phyloP scores from a whole-genome alignment of 2,888 invertebrate species.

The Latrodectus elegans region DNA sequence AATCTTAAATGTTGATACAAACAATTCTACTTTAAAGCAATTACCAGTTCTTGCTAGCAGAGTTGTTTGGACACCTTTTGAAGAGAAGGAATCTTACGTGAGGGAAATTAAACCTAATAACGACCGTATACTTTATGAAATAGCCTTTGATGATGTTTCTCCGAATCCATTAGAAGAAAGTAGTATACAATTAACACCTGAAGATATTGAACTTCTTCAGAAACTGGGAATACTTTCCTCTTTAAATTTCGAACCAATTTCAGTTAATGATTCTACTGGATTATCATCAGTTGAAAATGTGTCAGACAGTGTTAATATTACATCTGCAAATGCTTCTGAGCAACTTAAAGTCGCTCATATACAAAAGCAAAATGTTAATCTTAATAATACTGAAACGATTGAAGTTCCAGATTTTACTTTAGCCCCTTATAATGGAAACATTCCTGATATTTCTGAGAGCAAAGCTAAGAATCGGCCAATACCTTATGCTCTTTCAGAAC shows the following conservation, averaged over 20 bases:
- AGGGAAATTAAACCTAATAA: not conserved
- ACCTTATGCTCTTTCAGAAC: conserved; percentile 9
- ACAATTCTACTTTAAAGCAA: not conserved
- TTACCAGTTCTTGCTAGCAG: not conserved
- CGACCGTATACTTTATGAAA: conserved; percentile 14
- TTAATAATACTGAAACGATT: conserved; percentile 35
- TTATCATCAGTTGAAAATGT: not conserved
- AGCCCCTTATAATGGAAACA: conserved; percentile 35
- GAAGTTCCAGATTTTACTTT: conserved; percentile 48
- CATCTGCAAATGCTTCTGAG: not conserved
- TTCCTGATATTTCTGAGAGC: conserved; percentile 21
- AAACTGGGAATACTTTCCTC: conserved; percentile 53
- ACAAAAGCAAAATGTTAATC: not conserved
- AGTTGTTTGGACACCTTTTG: not conserved
- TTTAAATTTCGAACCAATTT: conserved; percentile 3
- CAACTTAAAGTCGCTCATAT: too few species aligned
- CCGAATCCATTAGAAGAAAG: not conserved
- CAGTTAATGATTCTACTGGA: not conserved
- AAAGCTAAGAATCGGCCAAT: not conserved
- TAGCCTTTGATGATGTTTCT: conserved; percentile 31
- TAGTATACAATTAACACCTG: conserved; percentile 22
- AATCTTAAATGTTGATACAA: not conserved
- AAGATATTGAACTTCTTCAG: conserved; percentile 57
- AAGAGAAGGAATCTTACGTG: not conserved
- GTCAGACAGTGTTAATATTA: conserved; percentile 24